Evolutionary conservation across 1,140 invertebrate genomes (phyloP).

Genomic region (Drosophila sulfurigaster): DNA sequence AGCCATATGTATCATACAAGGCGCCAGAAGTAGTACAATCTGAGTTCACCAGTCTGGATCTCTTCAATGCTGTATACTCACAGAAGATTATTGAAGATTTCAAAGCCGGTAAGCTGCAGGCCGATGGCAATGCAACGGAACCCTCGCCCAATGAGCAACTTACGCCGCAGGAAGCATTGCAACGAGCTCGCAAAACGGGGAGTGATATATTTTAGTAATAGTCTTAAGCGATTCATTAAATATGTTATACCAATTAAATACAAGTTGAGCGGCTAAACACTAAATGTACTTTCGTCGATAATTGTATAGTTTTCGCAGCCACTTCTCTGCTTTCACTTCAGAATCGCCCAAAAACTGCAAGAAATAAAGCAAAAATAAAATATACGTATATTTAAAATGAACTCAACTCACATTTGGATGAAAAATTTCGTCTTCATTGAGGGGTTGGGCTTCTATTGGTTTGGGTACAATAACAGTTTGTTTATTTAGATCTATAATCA

Average conservation of each 20-base stretch:
- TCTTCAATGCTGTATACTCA: slow-evolving; percentile 94
- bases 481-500: slow-evolving; percentile 75
- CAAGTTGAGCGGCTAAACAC: slow-evolving; percentile 46
- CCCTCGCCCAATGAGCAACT: slow-evolving; percentile 91
- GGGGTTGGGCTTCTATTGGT: slow-evolving; percentile 30
- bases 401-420: slow-evolving; percentile 59
- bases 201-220: slow-evolving; percentile 90
- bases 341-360: slow-evolving; percentile 77
- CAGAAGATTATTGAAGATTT: slow-evolving; percentile 93
- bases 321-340: slow-evolving; percentile 74
- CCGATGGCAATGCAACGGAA: slow-evolving; percentile 89
- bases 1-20: slow-evolving; percentile 97
- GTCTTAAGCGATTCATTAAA: slow-evolving; percentile 43
- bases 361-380: background rate
- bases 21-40: slow-evolving; percentile 90
- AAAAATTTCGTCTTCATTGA: slow-evolving; percentile 71
- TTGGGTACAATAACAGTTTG: slow-evolving; percentile 71
- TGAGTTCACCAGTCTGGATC: slow-evolving; percentile 92
- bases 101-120: slow-evolving; percentile 89
- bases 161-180: slow-evolving; percentile 89
- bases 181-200: slow-evolving; percentile 90
- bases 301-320: slow-evolving; percentile 77
- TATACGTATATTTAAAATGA: slow-evolving; percentile 2
- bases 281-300: slow-evolving; percentile 79
- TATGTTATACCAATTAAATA: slow-evolving; percentile 44